A percentile compares a stretch with the other conserved stretches of the same genome.
These are phyloP conservation scores for Nyctereutes procyonoides DNA, from an alignment of 2,113 vertebrate genomes.

Conservation along the genomic window DNA sequence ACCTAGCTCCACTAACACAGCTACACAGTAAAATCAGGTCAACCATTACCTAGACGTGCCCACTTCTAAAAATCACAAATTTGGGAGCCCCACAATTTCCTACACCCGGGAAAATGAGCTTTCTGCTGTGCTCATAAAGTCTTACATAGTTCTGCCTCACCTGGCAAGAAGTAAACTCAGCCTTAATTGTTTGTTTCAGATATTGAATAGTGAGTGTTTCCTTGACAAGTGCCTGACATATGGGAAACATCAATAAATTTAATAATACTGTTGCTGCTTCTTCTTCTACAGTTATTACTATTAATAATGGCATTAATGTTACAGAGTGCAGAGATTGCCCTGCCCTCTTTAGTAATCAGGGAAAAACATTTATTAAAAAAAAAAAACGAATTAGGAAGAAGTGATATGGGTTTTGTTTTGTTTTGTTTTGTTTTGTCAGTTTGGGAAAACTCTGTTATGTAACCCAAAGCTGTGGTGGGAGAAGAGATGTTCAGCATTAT, in stretches of 20 bases:
- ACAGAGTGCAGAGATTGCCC: background rate
- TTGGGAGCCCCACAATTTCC: fast-evolving
- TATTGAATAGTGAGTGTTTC: background rate
- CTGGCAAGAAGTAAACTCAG: background rate
- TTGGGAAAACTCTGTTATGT: background rate
- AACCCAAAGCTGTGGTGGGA: background rate
- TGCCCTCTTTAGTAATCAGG: background rate
- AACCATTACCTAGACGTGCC: background rate
- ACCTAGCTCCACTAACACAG: background rate
- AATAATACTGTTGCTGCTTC: background rate
- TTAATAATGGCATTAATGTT: background rate
- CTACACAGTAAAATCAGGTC: background rate
- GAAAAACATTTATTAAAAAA: background rate
- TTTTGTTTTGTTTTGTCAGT: no score
- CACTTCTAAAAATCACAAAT: background rate
- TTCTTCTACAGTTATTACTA: background rate
- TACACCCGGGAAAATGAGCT: background rate
- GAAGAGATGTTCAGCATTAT: background rate
- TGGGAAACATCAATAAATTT: background rate
- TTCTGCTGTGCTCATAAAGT: background rate
- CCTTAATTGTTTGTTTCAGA: background rate
- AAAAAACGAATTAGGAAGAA: background rate
- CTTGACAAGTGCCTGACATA: background rate
- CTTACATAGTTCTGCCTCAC: background rate
- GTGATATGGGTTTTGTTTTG: background rate